Evolutionary conservation across 2,888 invertebrate species (phyloP), one percentile per base, ranked within the genome.

Genomic region (Marronus borbonicus): DNA sequence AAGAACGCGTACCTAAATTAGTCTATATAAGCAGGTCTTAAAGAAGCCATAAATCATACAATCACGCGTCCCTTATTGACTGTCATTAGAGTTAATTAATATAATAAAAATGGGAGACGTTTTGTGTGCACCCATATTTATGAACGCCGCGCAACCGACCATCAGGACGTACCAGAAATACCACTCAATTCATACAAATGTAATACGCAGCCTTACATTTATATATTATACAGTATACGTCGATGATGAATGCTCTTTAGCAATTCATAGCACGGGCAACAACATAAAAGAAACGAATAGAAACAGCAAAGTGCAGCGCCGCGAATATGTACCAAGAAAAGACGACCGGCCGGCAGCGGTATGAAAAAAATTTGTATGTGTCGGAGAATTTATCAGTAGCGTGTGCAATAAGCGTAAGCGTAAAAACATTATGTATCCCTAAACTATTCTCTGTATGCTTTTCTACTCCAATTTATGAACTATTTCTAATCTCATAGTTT

Each of bases 151-250:
- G 24, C 28, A 3, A 36, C 28, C 36, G 31, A 36, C 62, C 20
- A 58, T 58, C 20, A 58, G 55, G 24, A 10, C 28, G 44, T 17
- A 66, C 31, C 72, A 72, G 72, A 58, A 72, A 72, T 72, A 55
- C 72, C 72, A 60, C 60, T 39, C 72, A 39, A 58, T 72, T 72
- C 72, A 72, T 79, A 76, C 80, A 78, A 76, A 78, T 80, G 80
- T 80, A 78, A 80, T 78, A 78, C 78, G 58, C 72, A 76, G 80
- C 52, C 76, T 76, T 72, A 78, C 78, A 80, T 80, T 80, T 80
- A 76, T 78, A 80, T 80, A 80, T 80, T 78, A 80, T 72, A 78
- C 78, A 76, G 72, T 60, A 60, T 72, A 78, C 50, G 78, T 64
- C 44, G 76, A 80, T 78, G 80, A 80, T 80, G 80, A 80, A 80